Evolutionary conservation across 2,888 invertebrate species (phyloP).

Genomic region (Drosophila mulleri): DNA sequence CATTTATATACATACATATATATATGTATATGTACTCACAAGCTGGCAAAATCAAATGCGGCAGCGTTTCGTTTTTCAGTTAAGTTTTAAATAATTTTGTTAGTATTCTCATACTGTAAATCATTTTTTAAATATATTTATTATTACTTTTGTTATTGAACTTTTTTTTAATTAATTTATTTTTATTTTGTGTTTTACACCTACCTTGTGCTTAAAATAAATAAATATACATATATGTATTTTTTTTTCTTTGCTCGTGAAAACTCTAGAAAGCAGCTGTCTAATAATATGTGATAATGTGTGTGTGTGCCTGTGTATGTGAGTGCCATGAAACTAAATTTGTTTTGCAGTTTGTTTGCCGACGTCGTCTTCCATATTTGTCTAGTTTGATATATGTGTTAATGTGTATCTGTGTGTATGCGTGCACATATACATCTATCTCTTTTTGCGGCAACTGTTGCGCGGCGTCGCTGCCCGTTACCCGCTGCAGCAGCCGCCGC

Average conservation of each 20-base stretch:
- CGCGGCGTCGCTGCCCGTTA: slow-evolving; percentile 44
- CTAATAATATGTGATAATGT: slow-evolving; percentile 8
- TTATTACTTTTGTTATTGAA: background rate
- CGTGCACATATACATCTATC: slow-evolving; percentile 40
- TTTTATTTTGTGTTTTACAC: slow-evolving; percentile 27
- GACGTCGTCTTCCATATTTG: slow-evolving; percentile 68
- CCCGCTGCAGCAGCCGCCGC: slow-evolving; percentile 49
- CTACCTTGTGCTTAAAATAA: slow-evolving; percentile 44
- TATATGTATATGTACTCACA: background rate
- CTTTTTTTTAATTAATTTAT: background rate
- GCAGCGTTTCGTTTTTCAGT: slow-evolving; percentile 37
- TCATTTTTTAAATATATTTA: background rate
- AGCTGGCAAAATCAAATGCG: slow-evolving; percentile 18
- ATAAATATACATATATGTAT: too few relatives aligned
- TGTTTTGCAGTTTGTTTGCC: slow-evolving; percentile 63
- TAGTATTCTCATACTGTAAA: background rate
- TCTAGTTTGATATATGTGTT: slow-evolving; percentile 38
- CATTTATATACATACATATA: background rate
- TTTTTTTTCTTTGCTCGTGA: slow-evolving; percentile 5
- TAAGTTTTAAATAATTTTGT: background rate
- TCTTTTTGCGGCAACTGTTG: slow-evolving; percentile 70
- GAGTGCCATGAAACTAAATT: slow-evolving; percentile 59
- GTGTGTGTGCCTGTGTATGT: background rate
- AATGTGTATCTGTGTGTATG: slow-evolving; percentile 30
- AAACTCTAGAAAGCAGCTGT: slow-evolving; percentile 55